Percentiles rank a stretch among this genome's conserved stretches.
Conservation (phyloP, 2,113 vertebrate species). For the Drymodes brunneopygia region DNA sequence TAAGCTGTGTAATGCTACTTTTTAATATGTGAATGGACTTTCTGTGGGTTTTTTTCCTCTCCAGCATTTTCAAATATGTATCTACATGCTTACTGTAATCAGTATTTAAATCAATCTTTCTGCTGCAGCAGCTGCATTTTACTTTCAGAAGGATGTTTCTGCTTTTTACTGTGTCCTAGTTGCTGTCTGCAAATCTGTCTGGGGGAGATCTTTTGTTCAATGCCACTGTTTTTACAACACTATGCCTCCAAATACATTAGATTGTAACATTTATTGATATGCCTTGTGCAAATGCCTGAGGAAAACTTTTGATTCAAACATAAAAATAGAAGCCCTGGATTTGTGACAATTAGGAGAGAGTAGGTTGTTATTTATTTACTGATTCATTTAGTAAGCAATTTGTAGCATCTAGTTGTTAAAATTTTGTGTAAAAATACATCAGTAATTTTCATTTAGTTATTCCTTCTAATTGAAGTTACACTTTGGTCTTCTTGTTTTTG, state of each 20-base stretch:
- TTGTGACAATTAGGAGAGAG: not conserved
- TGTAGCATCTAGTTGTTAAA: not conserved
- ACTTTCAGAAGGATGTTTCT: not conserved
- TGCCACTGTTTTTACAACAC: not conserved
- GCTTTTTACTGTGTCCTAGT: not conserved
- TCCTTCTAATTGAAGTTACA: not conserved
- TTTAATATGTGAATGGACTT: not conserved
- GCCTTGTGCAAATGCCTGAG: accelerated
- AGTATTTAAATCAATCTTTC: not conserved
- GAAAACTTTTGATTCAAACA: not conserved
- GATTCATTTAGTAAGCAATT: not conserved
- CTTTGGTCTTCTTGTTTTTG: not conserved
- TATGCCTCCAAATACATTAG: not conserved
- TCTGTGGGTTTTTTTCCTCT: not conserved
- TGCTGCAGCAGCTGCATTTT: not conserved
- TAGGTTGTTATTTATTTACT: not conserved
- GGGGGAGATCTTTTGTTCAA: not conserved
- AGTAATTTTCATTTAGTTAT: not conserved
- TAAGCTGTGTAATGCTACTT: not conserved
- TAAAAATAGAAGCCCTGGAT: not conserved
- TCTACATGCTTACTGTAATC: not conserved
- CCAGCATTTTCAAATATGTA: not conserved
- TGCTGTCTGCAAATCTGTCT: not conserved
- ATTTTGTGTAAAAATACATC: not conserved
- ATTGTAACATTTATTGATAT: not conserved